These are phyloP conservation scores for Malacosoma neustria DNA, from an alignment of 2,888 invertebrate species.

Conservation along the genomic window DNA sequence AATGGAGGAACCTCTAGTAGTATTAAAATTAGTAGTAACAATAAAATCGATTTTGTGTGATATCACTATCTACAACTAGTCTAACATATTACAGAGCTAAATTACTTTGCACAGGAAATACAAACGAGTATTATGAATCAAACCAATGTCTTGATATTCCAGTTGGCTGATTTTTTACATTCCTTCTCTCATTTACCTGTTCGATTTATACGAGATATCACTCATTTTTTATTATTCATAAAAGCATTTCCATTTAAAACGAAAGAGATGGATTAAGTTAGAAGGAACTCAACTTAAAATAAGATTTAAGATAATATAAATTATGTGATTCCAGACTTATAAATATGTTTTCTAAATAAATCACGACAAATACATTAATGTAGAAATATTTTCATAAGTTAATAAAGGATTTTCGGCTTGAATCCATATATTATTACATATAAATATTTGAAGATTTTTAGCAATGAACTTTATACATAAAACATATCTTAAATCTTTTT, in stretches of 20 bases:
- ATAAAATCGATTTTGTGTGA: too few relatives aligned
- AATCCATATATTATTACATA: too few relatives aligned
- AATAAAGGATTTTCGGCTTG: too few relatives aligned
- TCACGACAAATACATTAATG: conserved; percentile 18
- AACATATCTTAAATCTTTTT: too few relatives aligned
- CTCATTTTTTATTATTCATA: conserved; percentile 36
- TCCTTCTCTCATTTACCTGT: conserved; percentile 44
- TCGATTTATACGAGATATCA: conserved; percentile 54
- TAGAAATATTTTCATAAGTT: conserved; percentile 1
- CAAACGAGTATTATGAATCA: conserved; percentile 50
- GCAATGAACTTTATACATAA: too few relatives aligned
- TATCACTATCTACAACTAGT: too few relatives aligned
- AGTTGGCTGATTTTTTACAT: conserved; percentile 45
- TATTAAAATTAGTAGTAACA: too few relatives aligned
- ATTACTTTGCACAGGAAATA: conserved; percentile 18
- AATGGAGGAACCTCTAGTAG: too few relatives aligned
- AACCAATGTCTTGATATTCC: conserved; percentile 50
- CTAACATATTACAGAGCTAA: too few relatives aligned
- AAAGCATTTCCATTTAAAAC: conserved; percentile 13
- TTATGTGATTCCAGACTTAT: too few relatives aligned
- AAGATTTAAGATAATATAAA: background rate
- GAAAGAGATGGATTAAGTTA: conserved; percentile 16
- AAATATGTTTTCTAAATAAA: too few relatives aligned
- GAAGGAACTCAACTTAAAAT: conserved; percentile 8
- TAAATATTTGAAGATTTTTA: too few relatives aligned